Percentiles rank a stretch among this genome's conserved stretches.
Evolutionary conservation across 2,113 vertebrate genomes (phyloP).

Genomic region (Cavia porcellus): DNA sequence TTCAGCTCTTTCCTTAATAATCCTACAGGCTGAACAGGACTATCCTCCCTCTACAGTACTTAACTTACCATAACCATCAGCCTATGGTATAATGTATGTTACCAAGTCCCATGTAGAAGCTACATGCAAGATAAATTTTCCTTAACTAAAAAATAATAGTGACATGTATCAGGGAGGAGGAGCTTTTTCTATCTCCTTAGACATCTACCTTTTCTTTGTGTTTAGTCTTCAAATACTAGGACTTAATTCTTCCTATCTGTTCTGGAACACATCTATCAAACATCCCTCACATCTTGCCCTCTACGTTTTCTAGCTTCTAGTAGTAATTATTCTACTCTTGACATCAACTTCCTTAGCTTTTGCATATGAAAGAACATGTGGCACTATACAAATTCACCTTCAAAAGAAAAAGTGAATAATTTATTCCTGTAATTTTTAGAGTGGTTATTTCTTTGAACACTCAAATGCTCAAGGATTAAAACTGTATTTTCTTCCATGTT

Average conservation of each 20-base stretch:
- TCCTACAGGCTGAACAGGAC: background rate
- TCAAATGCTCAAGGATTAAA: background rate
- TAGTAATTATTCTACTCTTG: background rate
- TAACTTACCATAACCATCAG: background rate
- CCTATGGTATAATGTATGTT: background rate
- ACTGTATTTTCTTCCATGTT: background rate
- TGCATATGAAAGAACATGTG: background rate
- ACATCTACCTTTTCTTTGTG: background rate
- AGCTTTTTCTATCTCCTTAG: background rate
- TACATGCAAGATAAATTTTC: background rate
- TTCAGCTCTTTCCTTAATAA: conserved; percentile 5
- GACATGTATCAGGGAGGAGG: background rate
- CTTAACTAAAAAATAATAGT: background rate
- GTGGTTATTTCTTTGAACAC: background rate
- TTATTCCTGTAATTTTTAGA: background rate
- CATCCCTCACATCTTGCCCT: background rate
- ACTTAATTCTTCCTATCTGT: background rate
- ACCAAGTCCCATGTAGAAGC: background rate
- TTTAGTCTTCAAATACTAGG: background rate
- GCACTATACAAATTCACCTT: background rate
- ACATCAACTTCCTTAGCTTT: background rate
- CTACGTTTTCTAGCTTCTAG: background rate
- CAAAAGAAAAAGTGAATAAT: background rate
- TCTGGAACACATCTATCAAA: background rate
- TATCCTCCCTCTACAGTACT: background rate